These are phyloP conservation scores for Actenoides lindsayi DNA, from an alignment of 2,113 vertebrate genomes.

Conservation along the genomic window DNA sequence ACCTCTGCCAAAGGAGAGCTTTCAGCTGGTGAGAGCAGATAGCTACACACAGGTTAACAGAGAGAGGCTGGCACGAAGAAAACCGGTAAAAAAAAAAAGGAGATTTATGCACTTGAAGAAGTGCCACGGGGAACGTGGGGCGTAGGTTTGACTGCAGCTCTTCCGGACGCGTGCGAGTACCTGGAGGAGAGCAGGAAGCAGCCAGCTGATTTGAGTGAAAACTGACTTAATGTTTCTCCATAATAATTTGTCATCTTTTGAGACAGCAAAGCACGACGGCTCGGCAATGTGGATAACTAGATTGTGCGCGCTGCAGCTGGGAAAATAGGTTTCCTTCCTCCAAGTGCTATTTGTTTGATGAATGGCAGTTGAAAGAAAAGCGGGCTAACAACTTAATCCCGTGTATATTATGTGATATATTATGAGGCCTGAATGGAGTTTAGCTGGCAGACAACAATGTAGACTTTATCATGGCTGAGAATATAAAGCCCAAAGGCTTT, in stretches of 20 bases:
- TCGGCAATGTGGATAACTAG: conserved; percentile 10
- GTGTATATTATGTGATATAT: conserved; percentile 52
- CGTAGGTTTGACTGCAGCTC: neutral
- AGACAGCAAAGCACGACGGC: neutral
- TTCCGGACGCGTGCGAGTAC: fast-evolving
- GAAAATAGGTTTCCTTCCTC: conserved; percentile 45
- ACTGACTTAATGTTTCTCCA: neutral
- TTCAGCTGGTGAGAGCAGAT: neutral
- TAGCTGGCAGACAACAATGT: conserved; percentile 47
- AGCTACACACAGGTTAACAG: neutral
- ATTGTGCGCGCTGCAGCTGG: neutral
- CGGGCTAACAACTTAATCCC: conserved; percentile 60
- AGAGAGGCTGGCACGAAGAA: neutral
- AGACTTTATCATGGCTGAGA: conserved; percentile 54
- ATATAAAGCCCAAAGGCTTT: conserved; percentile 49
- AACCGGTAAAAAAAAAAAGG: neutral
- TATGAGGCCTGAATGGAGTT: conserved; percentile 49
- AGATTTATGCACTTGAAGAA: neutral
- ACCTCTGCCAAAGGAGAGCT: neutral
- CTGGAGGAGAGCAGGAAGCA: neutral
- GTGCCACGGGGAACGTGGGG: fast-evolving
- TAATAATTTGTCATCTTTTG: conserved; percentile 15
- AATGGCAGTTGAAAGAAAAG: conserved; percentile 44
- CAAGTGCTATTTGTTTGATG: conserved; percentile 48
- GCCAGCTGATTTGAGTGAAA: neutral